Conservation (phyloP, 92 coral and sea anemone species). For the Bergia puertoricense region DNA sequence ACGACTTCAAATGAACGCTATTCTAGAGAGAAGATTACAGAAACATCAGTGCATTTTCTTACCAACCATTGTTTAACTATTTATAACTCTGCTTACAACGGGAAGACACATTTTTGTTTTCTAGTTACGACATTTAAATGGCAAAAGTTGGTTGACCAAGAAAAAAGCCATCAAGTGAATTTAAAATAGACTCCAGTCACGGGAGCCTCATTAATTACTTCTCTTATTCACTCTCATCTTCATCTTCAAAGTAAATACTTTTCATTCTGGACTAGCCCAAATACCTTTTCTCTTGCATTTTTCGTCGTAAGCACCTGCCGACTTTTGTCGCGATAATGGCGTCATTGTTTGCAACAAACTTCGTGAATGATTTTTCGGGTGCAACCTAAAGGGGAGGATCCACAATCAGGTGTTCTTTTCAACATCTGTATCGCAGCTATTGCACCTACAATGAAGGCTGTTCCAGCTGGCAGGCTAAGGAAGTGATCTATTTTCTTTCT, state of each 20-base stretch:
- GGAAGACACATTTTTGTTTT: too few relatives aligned
- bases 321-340: neutral
- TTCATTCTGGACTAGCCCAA: neutral
- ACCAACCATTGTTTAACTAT: too few relatives aligned
- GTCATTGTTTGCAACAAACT: neutral
- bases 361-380: neutral
- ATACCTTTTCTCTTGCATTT: neutral
- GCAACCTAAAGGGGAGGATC: neutral
- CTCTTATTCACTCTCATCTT: neutral
- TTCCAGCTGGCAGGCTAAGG: neutral
- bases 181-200: too few relatives aligned
- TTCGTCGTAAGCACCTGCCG: neutral
- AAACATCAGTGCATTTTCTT: too few relatives aligned
- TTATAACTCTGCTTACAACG: too few relatives aligned
- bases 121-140: too few relatives aligned
- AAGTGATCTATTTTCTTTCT: neutral
- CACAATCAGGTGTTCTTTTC: neutral
- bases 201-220: neutral
- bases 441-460: too few relatives aligned
- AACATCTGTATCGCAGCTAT: neutral
- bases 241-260: constrained; percentile 5
- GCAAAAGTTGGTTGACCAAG: too few relatives aligned
- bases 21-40: too few relatives aligned
- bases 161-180: too few relatives aligned
- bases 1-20: too few relatives aligned